Evolutionary conservation across 2,797 vertebrate species (phyloP).

Genomic region (Cirrhinus mrigala): DNA sequence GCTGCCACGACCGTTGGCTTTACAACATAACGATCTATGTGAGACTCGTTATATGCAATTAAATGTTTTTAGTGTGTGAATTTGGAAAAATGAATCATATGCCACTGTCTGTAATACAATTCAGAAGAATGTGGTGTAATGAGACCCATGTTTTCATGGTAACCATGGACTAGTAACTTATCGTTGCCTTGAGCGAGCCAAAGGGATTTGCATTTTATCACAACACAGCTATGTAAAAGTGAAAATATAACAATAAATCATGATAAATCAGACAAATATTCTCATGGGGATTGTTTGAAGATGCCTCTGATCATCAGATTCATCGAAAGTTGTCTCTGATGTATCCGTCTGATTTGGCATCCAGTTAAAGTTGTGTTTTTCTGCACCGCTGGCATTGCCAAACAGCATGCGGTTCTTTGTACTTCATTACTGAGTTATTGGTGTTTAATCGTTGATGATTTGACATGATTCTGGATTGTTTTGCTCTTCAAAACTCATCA

Average conservation of each 20-base stretch:
- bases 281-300: not conserved
- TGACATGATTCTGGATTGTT: not conserved
- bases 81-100: conserved; percentile 15
- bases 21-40: conserved; percentile 7
- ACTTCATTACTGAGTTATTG: not conserved
- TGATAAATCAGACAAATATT: not conserved
- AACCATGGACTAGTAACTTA: not conserved
- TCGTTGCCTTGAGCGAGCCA: not conserved
- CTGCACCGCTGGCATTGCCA: not conserved
- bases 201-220: not conserved
- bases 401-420: not conserved
- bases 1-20: conserved; percentile 18
- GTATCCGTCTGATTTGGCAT: not conserved
- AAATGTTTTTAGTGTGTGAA: conserved; percentile 34
- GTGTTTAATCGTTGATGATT: not conserved
- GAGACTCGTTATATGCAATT: conserved; percentile 26
- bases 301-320: not conserved
- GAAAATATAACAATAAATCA: not conserved
- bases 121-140: not conserved
- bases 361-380: not conserved
- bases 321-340: not conserved
- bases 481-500: conserved; percentile 12
- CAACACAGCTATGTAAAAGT: not conserved
- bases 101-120: not conserved
- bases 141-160: not conserved